These are phyloP conservation scores for Corvus moneduloides DNA, from an alignment of 2,113 vertebrate genomes.

Conservation along the genomic window DNA sequence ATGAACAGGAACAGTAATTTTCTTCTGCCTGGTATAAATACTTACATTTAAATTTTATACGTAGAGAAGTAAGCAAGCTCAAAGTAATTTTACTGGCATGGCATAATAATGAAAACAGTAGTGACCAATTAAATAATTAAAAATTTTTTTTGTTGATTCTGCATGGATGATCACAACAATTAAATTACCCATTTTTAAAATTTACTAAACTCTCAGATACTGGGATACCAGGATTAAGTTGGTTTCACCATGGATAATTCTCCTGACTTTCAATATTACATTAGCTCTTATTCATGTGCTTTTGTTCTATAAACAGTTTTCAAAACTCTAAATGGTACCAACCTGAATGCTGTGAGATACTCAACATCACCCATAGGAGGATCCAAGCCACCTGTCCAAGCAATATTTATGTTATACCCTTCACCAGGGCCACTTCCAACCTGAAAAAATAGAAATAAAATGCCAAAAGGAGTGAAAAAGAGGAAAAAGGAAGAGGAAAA, in stretches of 20 bases:
- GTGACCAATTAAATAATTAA: neutral
- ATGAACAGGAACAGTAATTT: neutral
- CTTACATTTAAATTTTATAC: neutral
- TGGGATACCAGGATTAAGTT: neutral
- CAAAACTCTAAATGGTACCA: constrained; percentile 34
- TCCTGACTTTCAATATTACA: neutral
- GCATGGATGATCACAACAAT: neutral
- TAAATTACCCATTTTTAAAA: neutral
- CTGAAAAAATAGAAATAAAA: constrained; percentile 67
- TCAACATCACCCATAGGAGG: constrained; percentile 80
- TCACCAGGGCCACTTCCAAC: constrained; percentile 74
- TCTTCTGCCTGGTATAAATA: neutral
- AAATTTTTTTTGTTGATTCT: neutral
- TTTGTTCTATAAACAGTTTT: constrained; percentile 15
- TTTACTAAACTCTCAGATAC: neutral
- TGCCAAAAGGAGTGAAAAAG: constrained; percentile 10
- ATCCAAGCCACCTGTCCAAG: constrained; percentile 85
- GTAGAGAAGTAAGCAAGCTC: neutral
- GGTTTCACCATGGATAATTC: neutral
- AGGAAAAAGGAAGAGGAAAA: neutral
- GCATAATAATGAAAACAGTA: neutral
- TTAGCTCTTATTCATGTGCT: neutral
- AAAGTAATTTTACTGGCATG: neutral
- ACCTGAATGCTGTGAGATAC: constrained; percentile 83
- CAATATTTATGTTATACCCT: constrained; percentile 80